A percentile compares a stretch with the other conserved stretches of the same genome.
Evolutionary conservation across 2,888 invertebrate species (phyloP).

Genomic region (Drosophila affinis): DNA sequence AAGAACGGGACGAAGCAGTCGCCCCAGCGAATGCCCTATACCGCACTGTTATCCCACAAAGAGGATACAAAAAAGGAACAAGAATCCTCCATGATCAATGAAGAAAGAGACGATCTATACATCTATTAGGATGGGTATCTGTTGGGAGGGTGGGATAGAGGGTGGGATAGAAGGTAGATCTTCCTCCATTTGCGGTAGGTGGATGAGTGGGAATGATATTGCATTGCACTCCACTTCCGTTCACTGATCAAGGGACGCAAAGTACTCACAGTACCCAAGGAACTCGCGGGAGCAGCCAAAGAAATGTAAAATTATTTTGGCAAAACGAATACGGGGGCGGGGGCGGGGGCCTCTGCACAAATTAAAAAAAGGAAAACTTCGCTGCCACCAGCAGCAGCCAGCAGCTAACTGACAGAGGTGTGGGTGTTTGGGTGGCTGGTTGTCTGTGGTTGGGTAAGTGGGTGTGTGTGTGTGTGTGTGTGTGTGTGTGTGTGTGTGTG

Average conservation of each 20-base stretch:
- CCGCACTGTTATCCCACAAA: too few species aligned
- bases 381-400: slow-evolving; percentile 7
- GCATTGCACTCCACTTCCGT: too few species aligned
- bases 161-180: too few species aligned
- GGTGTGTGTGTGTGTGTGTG: neutral
- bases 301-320: slow-evolving; percentile 49
- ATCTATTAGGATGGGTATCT: too few species aligned
- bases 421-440: neutral
- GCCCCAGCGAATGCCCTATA: neutral
- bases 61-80: too few species aligned
- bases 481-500: neutral
- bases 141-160: too few species aligned
- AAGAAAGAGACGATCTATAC: too few species aligned
- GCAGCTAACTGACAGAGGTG: neutral
- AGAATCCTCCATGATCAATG: too few species aligned
- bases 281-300: neutral
- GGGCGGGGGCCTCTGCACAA: slow-evolving; percentile 28
- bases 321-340: neutral
- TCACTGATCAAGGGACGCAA: neutral
- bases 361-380: slow-evolving; percentile 49
- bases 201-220: too few species aligned
- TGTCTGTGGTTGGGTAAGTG: slow-evolving; percentile 3
- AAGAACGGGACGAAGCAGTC: neutral
- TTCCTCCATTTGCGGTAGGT: too few species aligned
- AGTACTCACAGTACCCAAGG: neutral